Evolutionary conservation across 2,113 vertebrate species (phyloP).

Genomic region (Xiphias gladius): DNA sequence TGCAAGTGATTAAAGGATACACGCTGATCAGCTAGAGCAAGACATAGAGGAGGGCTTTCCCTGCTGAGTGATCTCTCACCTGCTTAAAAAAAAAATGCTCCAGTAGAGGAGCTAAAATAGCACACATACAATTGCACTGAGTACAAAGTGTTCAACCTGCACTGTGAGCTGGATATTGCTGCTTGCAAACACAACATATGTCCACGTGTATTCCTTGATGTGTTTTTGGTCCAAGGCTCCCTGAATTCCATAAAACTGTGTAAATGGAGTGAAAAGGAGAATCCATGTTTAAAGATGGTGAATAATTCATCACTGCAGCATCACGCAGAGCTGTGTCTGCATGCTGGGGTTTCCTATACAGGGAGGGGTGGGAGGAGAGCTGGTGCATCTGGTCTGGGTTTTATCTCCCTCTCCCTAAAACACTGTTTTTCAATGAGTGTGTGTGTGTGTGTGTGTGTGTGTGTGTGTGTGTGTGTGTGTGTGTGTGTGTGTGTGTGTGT

Average conservation of each 20-base stretch:
- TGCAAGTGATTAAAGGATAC: slow-evolving; percentile 78
- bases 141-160: slow-evolving; percentile 23
- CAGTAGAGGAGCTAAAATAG: slow-evolving; percentile 7
- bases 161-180: background rate
- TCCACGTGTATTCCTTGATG: slow-evolving; percentile 16
- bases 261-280: slow-evolving; percentile 61
- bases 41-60: slow-evolving; percentile 62
- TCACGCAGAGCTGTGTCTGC: slow-evolving; percentile 59
- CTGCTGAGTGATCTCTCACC: slow-evolving; percentile 61
- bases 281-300: slow-evolving; percentile 59
- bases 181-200: background rate
- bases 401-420: slow-evolving; percentile 18
- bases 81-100: slow-evolving; percentile 26
- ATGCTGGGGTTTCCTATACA: slow-evolving; percentile 63
- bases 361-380: background rate
- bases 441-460: slow-evolving; percentile 28
- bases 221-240: background rate
- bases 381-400: slow-evolving; percentile 43
- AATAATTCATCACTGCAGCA: slow-evolving; percentile 72
- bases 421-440: background rate
- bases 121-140: slow-evolving; percentile 2
- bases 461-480: background rate
- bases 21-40: slow-evolving; percentile 68
- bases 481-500: slow-evolving; percentile 1
- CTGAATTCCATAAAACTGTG: slow-evolving; percentile 30